Evolutionary conservation across 2,888 invertebrate genomes (phyloP).

Genomic region (Cephalotes varians): DNA sequence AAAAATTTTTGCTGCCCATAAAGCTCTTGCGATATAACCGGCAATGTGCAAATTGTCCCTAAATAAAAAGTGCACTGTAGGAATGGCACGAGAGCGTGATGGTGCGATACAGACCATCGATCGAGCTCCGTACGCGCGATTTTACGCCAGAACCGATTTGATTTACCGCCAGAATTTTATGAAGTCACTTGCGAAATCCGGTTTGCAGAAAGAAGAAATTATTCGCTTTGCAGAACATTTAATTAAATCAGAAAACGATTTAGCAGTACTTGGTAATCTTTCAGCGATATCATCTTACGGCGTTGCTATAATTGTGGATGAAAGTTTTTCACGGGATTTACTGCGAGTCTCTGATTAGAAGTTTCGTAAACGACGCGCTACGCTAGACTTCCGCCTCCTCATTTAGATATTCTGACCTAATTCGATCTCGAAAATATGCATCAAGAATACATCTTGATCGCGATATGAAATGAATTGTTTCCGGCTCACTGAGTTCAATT

Average conservation of each 20-base stretch:
- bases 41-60: slow-evolving; percentile 16
- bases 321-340: slow-evolving; percentile 29
- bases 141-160: slow-evolving; percentile 24
- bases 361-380: slow-evolving; percentile 7
- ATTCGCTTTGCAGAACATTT: slow-evolving; percentile 24
- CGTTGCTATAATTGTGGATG: neutral
- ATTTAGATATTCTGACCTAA: neutral
- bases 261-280: neutral
- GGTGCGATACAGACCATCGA: neutral
- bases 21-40: slow-evolving; percentile 43
- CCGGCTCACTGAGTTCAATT: neutral
- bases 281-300: slow-evolving; percentile 28
- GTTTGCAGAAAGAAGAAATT: slow-evolving; percentile 37
- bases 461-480: slow-evolving; percentile 27
- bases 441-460: neutral
- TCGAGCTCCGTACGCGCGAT: slow-evolving; percentile 7
- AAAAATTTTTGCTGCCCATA: slow-evolving; percentile 58
- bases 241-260: slow-evolving; percentile 48
- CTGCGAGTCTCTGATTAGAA: slow-evolving; percentile 31
- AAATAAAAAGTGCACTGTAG: slow-evolving; percentile 29
- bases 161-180: slow-evolving; percentile 14
- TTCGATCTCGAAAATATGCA: neutral
- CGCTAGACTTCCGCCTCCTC: neutral
- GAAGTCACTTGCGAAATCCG: slow-evolving; percentile 27
- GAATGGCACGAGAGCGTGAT: slow-evolving; percentile 3